Evolutionary conservation across 2,797 vertebrate species (phyloP).

Genomic region (Toxotes lorentzi): DNA sequence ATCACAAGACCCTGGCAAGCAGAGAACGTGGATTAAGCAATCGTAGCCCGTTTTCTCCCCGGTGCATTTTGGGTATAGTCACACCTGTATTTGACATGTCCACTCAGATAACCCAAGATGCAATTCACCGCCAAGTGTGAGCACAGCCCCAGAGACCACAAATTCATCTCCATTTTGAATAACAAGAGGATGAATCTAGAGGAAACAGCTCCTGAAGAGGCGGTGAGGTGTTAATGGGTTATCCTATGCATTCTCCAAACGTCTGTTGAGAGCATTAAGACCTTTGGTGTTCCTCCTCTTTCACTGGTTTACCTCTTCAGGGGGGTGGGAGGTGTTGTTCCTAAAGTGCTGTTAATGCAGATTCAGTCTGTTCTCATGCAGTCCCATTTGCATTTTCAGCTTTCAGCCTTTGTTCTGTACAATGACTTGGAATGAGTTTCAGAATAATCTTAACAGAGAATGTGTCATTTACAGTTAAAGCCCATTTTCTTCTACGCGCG

Average conservation of each 20-base stretch:
- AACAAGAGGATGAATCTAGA: constrained; percentile 37
- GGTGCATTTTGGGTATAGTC: background rate
- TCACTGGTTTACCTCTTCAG: constrained; percentile 24
- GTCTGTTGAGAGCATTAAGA: constrained; percentile 37
- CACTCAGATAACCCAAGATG: background rate
- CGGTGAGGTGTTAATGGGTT: constrained; percentile 38
- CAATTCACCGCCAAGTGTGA: constrained; percentile 13
- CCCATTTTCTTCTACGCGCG: background rate
- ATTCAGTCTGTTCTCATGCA: constrained; percentile 42
- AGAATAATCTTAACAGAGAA: constrained; percentile 1
- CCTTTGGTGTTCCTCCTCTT: constrained; percentile 1
- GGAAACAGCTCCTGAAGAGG: constrained; percentile 33
- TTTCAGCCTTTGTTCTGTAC: constrained; percentile 43
- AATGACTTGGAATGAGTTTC: constrained; percentile 14
- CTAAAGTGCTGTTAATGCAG: constrained; percentile 30
- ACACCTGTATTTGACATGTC: background rate
- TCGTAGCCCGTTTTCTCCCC: background rate
- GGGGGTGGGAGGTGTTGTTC: background rate
- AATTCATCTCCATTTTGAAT: constrained; percentile 34
- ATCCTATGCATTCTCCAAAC: constrained; percentile 25
- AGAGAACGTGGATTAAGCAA: background rate
- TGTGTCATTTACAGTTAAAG: background rate
- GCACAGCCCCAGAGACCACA: background rate
- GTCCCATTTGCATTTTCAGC: constrained; percentile 40
- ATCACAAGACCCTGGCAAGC: background rate